phyloP scores from a whole-genome alignment of 1,140 invertebrate species.

The Nylanderia fulva region DNA sequence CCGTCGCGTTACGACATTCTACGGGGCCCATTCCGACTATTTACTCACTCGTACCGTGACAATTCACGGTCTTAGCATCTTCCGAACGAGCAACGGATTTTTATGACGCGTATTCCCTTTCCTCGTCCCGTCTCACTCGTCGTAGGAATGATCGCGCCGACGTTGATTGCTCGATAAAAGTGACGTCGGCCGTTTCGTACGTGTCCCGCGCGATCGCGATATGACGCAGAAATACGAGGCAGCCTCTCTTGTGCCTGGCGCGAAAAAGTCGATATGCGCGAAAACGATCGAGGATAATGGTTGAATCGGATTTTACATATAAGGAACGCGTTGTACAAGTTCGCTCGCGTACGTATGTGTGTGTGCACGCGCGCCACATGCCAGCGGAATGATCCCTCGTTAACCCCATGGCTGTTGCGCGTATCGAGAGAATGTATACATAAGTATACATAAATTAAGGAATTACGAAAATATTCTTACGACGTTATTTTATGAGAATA shows the following conservation, averaged over 20 bases:
- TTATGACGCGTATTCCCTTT: slow-evolving; percentile 31
- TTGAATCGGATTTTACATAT: slow-evolving; percentile 43
- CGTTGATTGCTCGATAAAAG: slow-evolving; percentile 59
- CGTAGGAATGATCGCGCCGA: slow-evolving; percentile 22
- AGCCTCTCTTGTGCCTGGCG: background rate
- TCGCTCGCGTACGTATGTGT: background rate
- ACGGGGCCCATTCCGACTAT: slow-evolving; percentile 43
- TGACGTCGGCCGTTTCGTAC: slow-evolving; percentile 39
- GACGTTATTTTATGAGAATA: slow-evolving; percentile 10
- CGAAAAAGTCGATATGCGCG: slow-evolving; percentile 53
- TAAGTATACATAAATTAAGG: slow-evolving; percentile 40
- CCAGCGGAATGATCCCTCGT: slow-evolving; percentile 46
- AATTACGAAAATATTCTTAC: slow-evolving; percentile 42
- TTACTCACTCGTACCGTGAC: slow-evolving; percentile 47
- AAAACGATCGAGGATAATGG: slow-evolving; percentile 55
- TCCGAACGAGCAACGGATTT: slow-evolving; percentile 41
- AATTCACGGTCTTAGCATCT: slow-evolving; percentile 41
- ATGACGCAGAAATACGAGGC: slow-evolving; percentile 55
- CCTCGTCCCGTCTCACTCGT: slow-evolving; percentile 4
- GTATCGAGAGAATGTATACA: slow-evolving; percentile 43
- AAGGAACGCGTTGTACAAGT: slow-evolving; percentile 13
- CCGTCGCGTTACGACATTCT: slow-evolving; percentile 14
- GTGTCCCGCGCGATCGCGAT: slow-evolving; percentile 57
- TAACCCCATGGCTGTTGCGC: slow-evolving; percentile 27
- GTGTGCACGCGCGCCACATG: slow-evolving; percentile 9